Conservation (phyloP, 2,888 invertebrate genomes). For the Eupeodes latifasciatus region DNA sequence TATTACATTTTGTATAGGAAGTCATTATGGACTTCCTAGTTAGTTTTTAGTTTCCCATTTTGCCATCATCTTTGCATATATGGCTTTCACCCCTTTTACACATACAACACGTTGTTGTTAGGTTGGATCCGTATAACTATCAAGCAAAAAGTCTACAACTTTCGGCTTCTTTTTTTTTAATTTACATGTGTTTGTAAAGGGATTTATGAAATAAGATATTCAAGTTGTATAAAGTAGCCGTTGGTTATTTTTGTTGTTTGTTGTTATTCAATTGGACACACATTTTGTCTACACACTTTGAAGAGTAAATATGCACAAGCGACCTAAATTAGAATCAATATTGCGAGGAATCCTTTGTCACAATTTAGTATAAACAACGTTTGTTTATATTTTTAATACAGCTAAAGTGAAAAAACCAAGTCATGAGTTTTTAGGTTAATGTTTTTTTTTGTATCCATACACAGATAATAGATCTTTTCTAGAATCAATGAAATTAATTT, state of each 20-base stretch:
- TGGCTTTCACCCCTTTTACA: constrained; percentile 1
- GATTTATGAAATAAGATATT: not conserved
- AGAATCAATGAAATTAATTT: too few relatives aligned
- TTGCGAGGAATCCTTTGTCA: not conserved
- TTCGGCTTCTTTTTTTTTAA: constrained; percentile 46
- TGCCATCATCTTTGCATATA: not conserved
- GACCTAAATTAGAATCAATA: constrained; percentile 43
- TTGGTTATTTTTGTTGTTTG: not conserved
- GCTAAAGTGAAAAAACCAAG: too few relatives aligned
- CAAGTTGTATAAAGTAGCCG: constrained; percentile 14
- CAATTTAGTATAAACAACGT: too few relatives aligned
- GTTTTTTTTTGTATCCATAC: too few relatives aligned
- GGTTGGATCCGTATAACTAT: constrained; percentile 10
- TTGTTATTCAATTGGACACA: not conserved
- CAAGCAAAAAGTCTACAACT: constrained; percentile 36
- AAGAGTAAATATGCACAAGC: constrained; percentile 44
- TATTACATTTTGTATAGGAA: constrained; percentile 38
- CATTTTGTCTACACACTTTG: constrained; percentile 29
- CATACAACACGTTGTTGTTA: not conserved
- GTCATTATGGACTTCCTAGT: constrained; percentile 53
- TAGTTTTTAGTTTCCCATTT: constrained; percentile 15
- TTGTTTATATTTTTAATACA: too few relatives aligned
- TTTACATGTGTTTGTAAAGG: not conserved
- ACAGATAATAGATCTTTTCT: too few relatives aligned
- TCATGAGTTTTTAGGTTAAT: too few relatives aligned